Base-by-base conservation (phyloP, 2,113 vertebrate genomes). In the Brienomyrus longianalis region DNA sequence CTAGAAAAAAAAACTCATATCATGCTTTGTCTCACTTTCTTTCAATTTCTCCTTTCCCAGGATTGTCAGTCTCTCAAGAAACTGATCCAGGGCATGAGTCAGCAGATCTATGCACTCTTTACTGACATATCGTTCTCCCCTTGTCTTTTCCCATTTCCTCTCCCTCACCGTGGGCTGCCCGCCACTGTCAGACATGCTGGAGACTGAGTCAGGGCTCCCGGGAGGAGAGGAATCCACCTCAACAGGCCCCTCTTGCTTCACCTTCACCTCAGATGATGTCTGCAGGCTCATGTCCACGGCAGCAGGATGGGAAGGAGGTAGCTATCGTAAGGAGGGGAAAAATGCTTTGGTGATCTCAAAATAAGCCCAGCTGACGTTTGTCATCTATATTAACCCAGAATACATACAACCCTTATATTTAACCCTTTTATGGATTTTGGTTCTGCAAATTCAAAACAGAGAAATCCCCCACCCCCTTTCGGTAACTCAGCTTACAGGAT, bases 211-310 rank as follows among this genome's bases (percentile, higher is more conserved):
- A 21, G 98, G 98, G 90, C 98, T 99, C 83, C 93, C 94, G 0
- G 98, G 96, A 0, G 97, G 97, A 0, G 98, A 97, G 0, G 98
- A 98, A 54, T 99, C 98, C 21, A 98, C 97, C 87, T 99, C 98
- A 50, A 99, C 96, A 0, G 96, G 96, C 80, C 95, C 96, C 89
- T 99, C 98, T 93, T 98, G 95, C 93, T 99, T 99, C 92, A 99
- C 96, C 95, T 96, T 97, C 83, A 98, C 89, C 3, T 99, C 98
- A 1, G 97, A 97, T 5, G 97, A 94, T 0, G 97, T 96, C 89
- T 98, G 97, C 89, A 98, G 93, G 54, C 96, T 98, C 98, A 88
- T 88, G 56, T 87, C 85, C 48, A 87, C 51, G 85, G 51, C 85
- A 87, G 51, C 51, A 52, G 97, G 92, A 91, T 94, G 94, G 66